Evolutionary conservation across 2,113 vertebrate genomes (phyloP).

Genomic region (Oncorhynchus keta): DNA sequence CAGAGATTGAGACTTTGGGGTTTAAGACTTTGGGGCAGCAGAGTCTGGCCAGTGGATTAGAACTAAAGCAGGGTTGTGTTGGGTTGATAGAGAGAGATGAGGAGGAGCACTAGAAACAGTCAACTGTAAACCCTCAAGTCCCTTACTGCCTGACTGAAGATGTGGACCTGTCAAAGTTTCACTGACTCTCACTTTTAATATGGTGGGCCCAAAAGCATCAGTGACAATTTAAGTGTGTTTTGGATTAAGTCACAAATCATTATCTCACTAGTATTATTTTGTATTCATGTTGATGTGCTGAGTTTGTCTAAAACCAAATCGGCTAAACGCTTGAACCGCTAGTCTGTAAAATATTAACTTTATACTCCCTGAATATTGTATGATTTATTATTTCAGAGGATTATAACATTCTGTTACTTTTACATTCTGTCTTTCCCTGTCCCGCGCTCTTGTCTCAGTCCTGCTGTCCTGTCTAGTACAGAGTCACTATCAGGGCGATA

Average conservation of each 20-base stretch:
- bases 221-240: constrained; percentile 47
- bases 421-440: constrained; percentile 4
- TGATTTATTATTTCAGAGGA: background rate
- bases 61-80: no score
- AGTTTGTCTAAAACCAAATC: constrained; percentile 58
- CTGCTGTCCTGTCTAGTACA: constrained; percentile 43
- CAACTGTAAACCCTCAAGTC: constrained; percentile 45
- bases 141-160: constrained; percentile 54
- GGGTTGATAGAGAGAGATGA: constrained; percentile 6
- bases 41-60: constrained; percentile 35
- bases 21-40: constrained; percentile 10
- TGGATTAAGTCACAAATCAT: constrained; percentile 52
- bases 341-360: constrained; percentile 18
- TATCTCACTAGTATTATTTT: constrained; percentile 26
- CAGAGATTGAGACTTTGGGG: constrained; percentile 11
- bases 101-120: constrained; percentile 52
- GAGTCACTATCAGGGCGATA: background rate
- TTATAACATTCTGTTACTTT: constrained; percentile 6
- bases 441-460: background rate
- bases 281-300: constrained; percentile 51
- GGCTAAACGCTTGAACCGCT: constrained; percentile 54
- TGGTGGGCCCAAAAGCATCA: constrained; percentile 54
- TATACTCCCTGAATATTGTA: constrained; percentile 32
- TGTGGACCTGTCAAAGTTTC: constrained; percentile 48
- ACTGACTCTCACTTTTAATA: constrained; percentile 47